Percentiles rank a stretch among this genome's conserved stretches.
phyloP scores from a whole-genome alignment of 2,797 vertebrate genomes.

The Enteromius mattozi region DNA sequence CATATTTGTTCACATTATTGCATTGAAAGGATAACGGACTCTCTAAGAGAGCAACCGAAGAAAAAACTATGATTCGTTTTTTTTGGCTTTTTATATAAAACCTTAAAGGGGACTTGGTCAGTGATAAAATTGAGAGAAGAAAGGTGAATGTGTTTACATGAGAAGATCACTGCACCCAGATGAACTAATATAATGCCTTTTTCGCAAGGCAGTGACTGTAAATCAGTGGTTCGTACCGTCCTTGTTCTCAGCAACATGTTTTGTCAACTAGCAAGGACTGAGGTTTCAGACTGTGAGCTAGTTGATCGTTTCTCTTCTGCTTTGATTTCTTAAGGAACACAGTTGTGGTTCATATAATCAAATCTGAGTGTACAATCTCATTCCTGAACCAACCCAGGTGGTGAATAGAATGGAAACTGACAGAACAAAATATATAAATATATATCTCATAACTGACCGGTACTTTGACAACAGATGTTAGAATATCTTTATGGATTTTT shows the following conservation, averaged over 20 bases:
- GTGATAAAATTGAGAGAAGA: slow-evolving; percentile 68
- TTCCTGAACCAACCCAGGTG: slow-evolving; percentile 52
- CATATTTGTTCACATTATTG: slow-evolving; percentile 68
- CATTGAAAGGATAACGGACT: slow-evolving; percentile 79
- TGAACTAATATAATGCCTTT: slow-evolving; percentile 80
- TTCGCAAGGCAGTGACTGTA: slow-evolving; percentile 73
- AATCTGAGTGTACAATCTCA: slow-evolving; percentile 66
- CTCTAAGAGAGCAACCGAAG: slow-evolving; percentile 78
- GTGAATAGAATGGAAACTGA: slow-evolving; percentile 64
- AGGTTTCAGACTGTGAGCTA: slow-evolving; percentile 77
- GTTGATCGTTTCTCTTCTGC: slow-evolving; percentile 76
- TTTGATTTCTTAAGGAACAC: slow-evolving; percentile 81
- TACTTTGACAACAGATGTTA: slow-evolving; percentile 90
- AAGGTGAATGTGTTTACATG: slow-evolving; percentile 91
- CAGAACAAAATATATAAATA: slow-evolving; percentile 70
- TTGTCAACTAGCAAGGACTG: slow-evolving; percentile 56
- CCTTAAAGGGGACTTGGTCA: slow-evolving; percentile 92
- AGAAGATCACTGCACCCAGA: slow-evolving; percentile 88
- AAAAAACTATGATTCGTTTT: slow-evolving; percentile 57
- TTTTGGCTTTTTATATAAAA: slow-evolving; percentile 82
- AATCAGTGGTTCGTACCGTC: slow-evolving; percentile 74
- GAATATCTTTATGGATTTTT: slow-evolving; percentile 92
- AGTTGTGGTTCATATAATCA: slow-evolving; percentile 72
- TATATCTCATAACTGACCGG: slow-evolving; percentile 84
- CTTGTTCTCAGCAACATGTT: slow-evolving; percentile 83